A percentile compares a stretch with the other conserved stretches of the same genome.
Evolutionary conservation across 2,797 vertebrate species (phyloP).

Genomic region (Fringilla coelebs): DNA sequence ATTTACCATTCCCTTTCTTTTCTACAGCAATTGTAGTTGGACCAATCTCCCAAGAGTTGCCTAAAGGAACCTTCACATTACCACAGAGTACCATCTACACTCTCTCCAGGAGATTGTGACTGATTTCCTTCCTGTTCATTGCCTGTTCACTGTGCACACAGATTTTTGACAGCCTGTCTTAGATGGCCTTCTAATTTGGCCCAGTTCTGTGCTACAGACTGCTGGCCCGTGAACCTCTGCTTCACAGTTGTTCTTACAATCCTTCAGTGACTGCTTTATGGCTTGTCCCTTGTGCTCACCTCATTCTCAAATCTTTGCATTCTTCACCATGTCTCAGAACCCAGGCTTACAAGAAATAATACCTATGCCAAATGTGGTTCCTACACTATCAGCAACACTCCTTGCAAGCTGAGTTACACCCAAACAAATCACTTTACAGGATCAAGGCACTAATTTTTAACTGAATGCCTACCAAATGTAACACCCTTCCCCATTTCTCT

Average conservation of each 20-base stretch:
- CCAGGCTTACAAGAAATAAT: neutral
- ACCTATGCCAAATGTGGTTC: neutral
- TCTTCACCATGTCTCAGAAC: neutral
- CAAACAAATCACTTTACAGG: neutral
- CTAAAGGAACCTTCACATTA: neutral
- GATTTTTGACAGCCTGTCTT: neutral
- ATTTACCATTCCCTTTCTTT: neutral
- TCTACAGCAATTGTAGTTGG: neutral
- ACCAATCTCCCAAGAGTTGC: neutral
- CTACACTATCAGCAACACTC: neutral
- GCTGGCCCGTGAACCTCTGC: neutral
- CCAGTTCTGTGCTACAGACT: neutral
- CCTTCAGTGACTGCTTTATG: neutral
- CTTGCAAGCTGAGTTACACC: neutral
- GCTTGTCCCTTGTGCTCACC: neutral
- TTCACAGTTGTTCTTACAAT: neutral
- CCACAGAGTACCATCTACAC: neutral
- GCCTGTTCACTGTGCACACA: neutral
- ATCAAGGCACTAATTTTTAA: slow-evolving; percentile 31
- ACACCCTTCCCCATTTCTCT: slow-evolving; percentile 52
- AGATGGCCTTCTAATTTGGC: neutral
- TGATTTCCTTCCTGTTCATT: neutral
- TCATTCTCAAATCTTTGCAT: neutral
- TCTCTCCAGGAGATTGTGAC: neutral
- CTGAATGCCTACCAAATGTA: slow-evolving; percentile 44